These are phyloP conservation scores for Sebastes hubbsi DNA, from an alignment of 2,797 vertebrate genomes.

Conservation along the genomic window DNA sequence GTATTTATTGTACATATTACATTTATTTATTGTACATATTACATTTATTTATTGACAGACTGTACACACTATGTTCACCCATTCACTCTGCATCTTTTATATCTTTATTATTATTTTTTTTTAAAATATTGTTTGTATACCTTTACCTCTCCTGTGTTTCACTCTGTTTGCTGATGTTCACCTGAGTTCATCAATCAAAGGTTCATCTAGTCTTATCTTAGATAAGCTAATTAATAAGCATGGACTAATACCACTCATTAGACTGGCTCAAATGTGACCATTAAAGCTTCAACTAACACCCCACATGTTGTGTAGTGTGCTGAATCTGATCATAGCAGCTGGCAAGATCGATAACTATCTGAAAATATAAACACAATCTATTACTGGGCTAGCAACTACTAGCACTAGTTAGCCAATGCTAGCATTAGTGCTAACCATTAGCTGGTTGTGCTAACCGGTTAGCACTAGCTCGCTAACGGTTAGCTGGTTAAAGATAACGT, in stretches of 20 bases:
- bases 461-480: constrained; percentile 30
- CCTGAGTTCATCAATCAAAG: no score
- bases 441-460: not conserved
- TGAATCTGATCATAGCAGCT: not conserved
- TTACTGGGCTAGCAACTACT: not conserved
- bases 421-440: constrained; percentile 33
- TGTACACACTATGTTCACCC: no score
- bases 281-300: not conserved
- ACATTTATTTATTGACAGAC: no score
- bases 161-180: no score
- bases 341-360: not conserved
- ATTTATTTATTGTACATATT: no score
- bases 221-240: not conserved
- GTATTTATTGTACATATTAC: no score
- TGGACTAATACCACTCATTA: not conserved
- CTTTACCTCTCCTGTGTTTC: no score
- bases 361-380: no score
- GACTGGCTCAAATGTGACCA: not conserved
- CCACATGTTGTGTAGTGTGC: not conserved
- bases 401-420: constrained; percentile 1
- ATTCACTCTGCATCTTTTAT: no score
- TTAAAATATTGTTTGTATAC: no score
- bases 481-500: constrained; percentile 6
- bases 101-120: no score
- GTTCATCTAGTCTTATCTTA: no score